Base-by-base conservation (phyloP, 2,888 invertebrate genomes). In the Sminthurinus aureus region DNA sequence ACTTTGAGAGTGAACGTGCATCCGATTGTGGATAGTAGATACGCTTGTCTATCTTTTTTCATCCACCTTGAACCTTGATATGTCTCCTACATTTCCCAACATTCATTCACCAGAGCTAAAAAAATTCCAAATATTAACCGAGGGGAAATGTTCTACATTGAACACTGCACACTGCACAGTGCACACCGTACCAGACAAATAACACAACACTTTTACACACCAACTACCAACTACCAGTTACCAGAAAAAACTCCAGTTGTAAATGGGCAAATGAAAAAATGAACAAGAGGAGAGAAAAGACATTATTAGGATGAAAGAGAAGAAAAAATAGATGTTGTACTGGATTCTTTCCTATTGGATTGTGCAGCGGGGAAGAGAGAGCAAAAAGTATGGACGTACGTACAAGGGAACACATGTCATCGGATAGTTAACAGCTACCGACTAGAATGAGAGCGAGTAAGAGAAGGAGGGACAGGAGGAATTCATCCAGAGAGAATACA, bases 401-500 rank as follows among this genome's bases (percentile, higher is more conserved):
- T 8, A 26, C 1, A 18, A 50, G 75, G 38, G n/a, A 50, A 75
- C 11, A 66, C 22, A 66, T 4, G 11, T 24, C n/a, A 38, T 38
- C 13, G 26, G 12, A 58, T 13, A n/a, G 78, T 24, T 38, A 38
- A 13, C 22, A 20, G 64, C 52, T 22, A 20, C n/a, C 18, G 52
- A 22, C 58, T 77, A 74, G 22, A 66, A 24, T 18, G 78, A 78
- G 71, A 73, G 58, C 13, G 79, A 78, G 78, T 13, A 64, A 78
- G 78, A 64, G 78, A 76, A 52, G 2, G 76, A 76, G 76, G 52
- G 20, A 38, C 38, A 38, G 38, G 38, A 38, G 38, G 38, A 38
- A 38, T 38, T 38, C 38, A 38, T 38, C 38, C 38, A 38, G 38
- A 38, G 38, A 38, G 38, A 38, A 38, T 38, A 38, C 38, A 38